phyloP scores from a whole-genome alignment of 2,113 vertebrate species.

The Neolamprologus toae region DNA sequence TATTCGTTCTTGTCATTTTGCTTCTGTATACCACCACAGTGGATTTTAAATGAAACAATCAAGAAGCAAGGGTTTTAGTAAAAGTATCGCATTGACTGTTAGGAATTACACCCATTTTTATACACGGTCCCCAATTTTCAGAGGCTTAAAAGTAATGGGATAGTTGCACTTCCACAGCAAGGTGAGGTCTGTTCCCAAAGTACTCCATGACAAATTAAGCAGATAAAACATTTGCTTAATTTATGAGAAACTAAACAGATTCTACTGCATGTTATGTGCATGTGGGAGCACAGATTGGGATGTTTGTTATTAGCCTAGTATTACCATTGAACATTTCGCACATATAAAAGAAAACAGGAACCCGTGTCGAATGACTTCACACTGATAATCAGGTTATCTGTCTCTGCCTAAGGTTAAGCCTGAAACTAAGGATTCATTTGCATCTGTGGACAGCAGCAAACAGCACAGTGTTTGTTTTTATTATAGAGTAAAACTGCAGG shows the following conservation, averaged over 20 bases:
- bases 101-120: not conserved
- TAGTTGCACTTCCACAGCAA: not conserved
- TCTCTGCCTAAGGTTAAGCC: not conserved
- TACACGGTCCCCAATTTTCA: not conserved
- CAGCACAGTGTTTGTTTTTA: not conserved
- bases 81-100: not conserved
- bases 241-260: not conserved
- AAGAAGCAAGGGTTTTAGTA: not conserved
- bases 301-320: not conserved
- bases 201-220: not conserved
- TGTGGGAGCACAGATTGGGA: not conserved
- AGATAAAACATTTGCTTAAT: not conserved
- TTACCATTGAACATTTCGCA: not conserved
- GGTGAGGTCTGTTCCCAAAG: not conserved
- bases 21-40: not conserved
- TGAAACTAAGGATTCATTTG: not conserved
- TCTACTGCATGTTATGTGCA: fast-evolving
- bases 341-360: not conserved
- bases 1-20: not conserved
- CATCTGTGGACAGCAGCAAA: not conserved
- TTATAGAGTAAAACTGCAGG: not conserved
- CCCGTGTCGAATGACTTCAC: not conserved
- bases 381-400: not conserved
- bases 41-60: not conserved
- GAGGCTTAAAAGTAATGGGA: not conserved